Base-by-base conservation (phyloP, 1,140 invertebrate genomes). In the Neelides sp. region DNA sequence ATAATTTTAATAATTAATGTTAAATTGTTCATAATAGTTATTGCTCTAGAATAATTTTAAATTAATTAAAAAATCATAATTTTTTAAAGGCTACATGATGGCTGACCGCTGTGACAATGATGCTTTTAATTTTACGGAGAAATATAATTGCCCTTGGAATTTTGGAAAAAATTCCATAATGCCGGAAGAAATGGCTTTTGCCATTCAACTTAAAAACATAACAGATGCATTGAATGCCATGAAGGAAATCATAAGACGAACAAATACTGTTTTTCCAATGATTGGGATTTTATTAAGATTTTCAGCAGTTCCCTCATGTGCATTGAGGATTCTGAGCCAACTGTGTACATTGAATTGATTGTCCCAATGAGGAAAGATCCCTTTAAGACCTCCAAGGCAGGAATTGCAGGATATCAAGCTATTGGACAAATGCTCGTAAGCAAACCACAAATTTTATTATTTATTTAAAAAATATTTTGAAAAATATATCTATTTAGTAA, bases 201-300 rank as follows among this genome's bases (percentile, higher is more conserved):
- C 49, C n/a, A 39, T 51, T 30, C 39, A 40, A 2, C 20, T 46
- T 10, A 17, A 42, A 10, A 24, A 52, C 12, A 42, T 57, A 23
- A 41, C 54, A 15, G 39, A 27, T 7, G 41, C 50, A 10, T 37
- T 39, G 1, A 17, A 36, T 2, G 50, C 39, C 7, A 50, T 57
- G 23, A 48, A 57, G 30, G 10, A 13, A 5, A 52, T 57, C 46
- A 35, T 52, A 28, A 24, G 19, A 0, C 12, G 46, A 26, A 41
- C 35, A n/a, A 40, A 30, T 3, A 41, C 47, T 4, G 32, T 40
- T 3, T 57, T 57, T 39, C 39, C 46, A 3, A 48, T 52, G 45
- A 30, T 49, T 49, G 55, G 55, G 3, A 23, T 57, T 12, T 49
- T 48, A n/a, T 35, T 57, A 26, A 28, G 55, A 26, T 57, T 57